These are phyloP conservation scores for Lasioglossum zephyrum DNA, from an alignment of 2,888 invertebrate genomes.

Conservation along the genomic window DNA sequence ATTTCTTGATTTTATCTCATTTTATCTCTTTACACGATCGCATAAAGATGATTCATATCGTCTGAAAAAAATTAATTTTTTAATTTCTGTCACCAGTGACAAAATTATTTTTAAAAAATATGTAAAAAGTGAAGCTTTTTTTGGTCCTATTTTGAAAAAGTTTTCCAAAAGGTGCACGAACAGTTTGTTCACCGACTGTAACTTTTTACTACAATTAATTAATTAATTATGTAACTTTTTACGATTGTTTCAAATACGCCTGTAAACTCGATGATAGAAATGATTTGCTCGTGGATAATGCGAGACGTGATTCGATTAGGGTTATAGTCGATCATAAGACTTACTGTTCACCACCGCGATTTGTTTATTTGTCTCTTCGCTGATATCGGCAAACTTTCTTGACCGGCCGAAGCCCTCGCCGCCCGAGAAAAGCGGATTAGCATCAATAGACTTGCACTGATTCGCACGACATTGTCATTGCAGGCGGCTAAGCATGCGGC, in stretches of 20 bases:
- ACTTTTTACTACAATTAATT: no score
- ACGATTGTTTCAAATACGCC: neutral
- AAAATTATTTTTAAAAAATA: neutral
- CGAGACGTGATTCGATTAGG: slow-evolving; percentile 35
- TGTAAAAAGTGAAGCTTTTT: no score
- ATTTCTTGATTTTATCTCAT: neutral
- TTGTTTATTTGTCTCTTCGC: slow-evolving; percentile 63
- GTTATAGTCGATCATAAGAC: slow-evolving; percentile 53
- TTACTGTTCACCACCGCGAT: slow-evolving; percentile 52
- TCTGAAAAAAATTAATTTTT: neutral
- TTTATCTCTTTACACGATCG: neutral
- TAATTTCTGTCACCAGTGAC: neutral
- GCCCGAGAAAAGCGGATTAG: slow-evolving; percentile 52
- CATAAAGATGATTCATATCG: neutral
- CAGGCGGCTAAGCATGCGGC: slow-evolving; percentile 97
- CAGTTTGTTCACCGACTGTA: no score
- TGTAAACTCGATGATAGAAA: neutral
- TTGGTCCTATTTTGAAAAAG: no score
- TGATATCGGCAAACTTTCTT: slow-evolving; percentile 35
- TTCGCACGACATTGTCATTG: slow-evolving; percentile 67
- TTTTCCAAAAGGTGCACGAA: no score
- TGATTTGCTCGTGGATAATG: neutral
- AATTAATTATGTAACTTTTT: no score
- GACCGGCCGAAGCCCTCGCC: slow-evolving; percentile 26
- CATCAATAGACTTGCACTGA: slow-evolving; percentile 51